Evolutionary conservation across 1,140 invertebrate species (phyloP), one percentile per base, ranked within the genome.

Genomic region (Zaprionus inermis): DNA sequence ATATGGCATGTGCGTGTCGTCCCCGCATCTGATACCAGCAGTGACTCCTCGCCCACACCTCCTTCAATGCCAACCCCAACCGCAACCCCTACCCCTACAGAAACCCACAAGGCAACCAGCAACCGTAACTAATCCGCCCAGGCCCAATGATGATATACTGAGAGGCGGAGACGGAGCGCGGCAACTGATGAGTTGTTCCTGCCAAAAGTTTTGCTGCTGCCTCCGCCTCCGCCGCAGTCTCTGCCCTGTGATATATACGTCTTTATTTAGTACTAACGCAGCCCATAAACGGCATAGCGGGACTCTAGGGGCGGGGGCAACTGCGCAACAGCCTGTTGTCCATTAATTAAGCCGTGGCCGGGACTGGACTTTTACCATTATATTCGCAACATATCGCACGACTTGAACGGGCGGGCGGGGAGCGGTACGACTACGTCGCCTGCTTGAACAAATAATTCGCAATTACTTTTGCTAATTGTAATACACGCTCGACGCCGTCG

Each of bases 131-230:
- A 86, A 86, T 88, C 83, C 75, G 79, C 38, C 69, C 66, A 73
- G 83, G 93, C 95, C 24, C 24, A 28, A 28, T 28, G 95, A 80
- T 86, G 93, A 78, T 93, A 92, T 56, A 94, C 44, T 44, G 46
- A 64, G 24, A 2, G 22, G 22, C 2, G 3, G 24, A 28, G 24
- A 28, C 3, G 57, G 28, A 10, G 28, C 60, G 16, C 54, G 44
- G 22, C 54, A 60, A 66, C 75, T 85, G 82, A 85, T 76, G 82
- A 86, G 76, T 76, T 86, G 82, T 75, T 66, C 60, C 65, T 60
- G 58, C 34, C 70, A 52, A 86, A 85, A 70, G 36, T 72, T 69
- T 59, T 54, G 22, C 36, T 54, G 36, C 51, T 49, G n/a, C 36
- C 46, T 56, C 51, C 49, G 18, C 34, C 60, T 72, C 30, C 7